Evolutionary conservation across 2,797 vertebrate species (phyloP).

Genomic region (Alauda arvensis): DNA sequence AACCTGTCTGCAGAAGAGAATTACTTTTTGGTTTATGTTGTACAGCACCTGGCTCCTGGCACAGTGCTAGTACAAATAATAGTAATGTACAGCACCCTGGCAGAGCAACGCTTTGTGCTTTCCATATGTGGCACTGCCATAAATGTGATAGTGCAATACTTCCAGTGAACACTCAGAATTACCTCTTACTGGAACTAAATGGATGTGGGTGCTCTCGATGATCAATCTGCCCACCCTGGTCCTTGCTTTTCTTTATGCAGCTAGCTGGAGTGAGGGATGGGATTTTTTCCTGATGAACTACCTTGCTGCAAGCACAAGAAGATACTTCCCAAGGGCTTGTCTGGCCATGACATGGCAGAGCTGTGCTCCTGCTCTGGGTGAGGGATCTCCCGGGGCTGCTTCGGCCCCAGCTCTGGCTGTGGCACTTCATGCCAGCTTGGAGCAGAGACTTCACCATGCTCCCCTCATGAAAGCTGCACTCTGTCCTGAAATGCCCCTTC

Average conservation of each 20-base stretch:
- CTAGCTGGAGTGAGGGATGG: constrained; percentile 12
- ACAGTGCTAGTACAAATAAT: constrained; percentile 54
- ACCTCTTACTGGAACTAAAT: constrained; percentile 30
- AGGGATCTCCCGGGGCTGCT: neutral
- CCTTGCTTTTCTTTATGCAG: constrained; percentile 29
- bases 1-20: constrained; percentile 22
- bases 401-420: neutral
- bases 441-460: accelerated
- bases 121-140: constrained; percentile 19
- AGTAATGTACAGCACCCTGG: constrained; percentile 42
- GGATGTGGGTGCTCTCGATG: neutral
- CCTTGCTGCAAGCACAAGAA: neutral
- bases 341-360: neutral
- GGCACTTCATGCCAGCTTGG: neutral
- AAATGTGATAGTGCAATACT: constrained; percentile 31
- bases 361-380: neutral
- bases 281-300: neutral
- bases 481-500: neutral
- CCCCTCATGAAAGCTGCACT: neutral
- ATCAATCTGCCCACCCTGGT: constrained; percentile 34
- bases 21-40: constrained; percentile 64
- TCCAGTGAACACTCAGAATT: neutral
- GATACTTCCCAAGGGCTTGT: neutral
- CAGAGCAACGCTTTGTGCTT: constrained; percentile 8
- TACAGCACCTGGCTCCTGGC: neutral